A percentile compares a stretch with the other conserved stretches of the same genome.
Conservation (phyloP, 2,888 invertebrate species). For the Notodromas monacha region DNA sequence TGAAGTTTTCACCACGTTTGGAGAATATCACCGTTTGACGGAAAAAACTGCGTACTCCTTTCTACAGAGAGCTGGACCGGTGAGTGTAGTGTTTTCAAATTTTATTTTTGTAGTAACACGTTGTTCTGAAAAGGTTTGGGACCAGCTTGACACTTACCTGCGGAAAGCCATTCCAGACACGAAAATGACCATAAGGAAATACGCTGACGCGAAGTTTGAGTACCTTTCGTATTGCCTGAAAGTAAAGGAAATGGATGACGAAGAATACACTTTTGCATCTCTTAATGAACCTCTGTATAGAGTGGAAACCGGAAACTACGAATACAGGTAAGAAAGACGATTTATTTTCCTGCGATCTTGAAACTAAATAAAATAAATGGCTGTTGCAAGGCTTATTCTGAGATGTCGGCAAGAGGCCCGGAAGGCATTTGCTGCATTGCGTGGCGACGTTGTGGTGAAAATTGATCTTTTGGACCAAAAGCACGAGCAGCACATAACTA, state of each 20-base stretch:
- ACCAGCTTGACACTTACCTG: too few species aligned
- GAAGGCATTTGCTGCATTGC: slow-evolving; percentile 33
- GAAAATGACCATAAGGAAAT: slow-evolving; percentile 77
- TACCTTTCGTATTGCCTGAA: slow-evolving; percentile 94
- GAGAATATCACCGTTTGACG: slow-evolving; percentile 65
- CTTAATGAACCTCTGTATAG: slow-evolving; percentile 83
- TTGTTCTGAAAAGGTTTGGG: too few species aligned
- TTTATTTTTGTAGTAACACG: too few species aligned
- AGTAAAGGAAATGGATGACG: slow-evolving; percentile 98
- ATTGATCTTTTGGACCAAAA: slow-evolving; percentile 88
- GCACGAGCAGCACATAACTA: slow-evolving; percentile 79
- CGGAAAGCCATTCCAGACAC: slow-evolving; percentile 96
- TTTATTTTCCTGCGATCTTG: slow-evolving; percentile 5
- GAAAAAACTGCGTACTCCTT: slow-evolving; percentile 63
- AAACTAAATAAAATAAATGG: slow-evolving; percentile 2
- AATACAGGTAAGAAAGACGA: slow-evolving; percentile 32
- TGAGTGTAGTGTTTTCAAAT: slow-evolving; percentile 16
- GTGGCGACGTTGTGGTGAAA: slow-evolving; percentile 73
- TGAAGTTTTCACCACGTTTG: slow-evolving; percentile 74
- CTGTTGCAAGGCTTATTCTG: slow-evolving; percentile 34
- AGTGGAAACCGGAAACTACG: slow-evolving; percentile 96
- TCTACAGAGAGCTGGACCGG: slow-evolving; percentile 66
- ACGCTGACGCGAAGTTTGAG: slow-evolving; percentile 94
- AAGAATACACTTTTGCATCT: slow-evolving; percentile 69
- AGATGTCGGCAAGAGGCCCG: slow-evolving; percentile 85